These are phyloP conservation scores for Pagetopsis macropterus DNA, from an alignment of 2,797 vertebrate species.

Conservation along the genomic window DNA sequence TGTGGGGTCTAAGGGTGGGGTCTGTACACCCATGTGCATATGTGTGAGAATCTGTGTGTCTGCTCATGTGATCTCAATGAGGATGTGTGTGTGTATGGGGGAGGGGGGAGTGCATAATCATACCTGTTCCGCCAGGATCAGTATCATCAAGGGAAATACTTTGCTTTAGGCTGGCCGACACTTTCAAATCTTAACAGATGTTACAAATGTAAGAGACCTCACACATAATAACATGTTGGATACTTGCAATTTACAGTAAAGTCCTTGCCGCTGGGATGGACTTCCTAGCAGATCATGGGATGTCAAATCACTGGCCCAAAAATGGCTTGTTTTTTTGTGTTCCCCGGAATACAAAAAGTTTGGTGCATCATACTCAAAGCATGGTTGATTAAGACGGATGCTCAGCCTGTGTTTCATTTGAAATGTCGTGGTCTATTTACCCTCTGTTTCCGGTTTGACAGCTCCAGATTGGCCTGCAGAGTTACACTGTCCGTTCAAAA, in stretches of 20 bases:
- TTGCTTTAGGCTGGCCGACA: not conserved
- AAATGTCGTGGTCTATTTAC: slow-evolving; percentile 56
- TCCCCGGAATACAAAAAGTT: not conserved
- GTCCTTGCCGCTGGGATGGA: too few species aligned
- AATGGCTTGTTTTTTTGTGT: too few species aligned
- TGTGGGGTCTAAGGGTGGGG: slow-evolving; percentile 72
- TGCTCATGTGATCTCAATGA: slow-evolving; percentile 53
- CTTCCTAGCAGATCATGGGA: too few species aligned
- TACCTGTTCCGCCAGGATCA: not conserved
- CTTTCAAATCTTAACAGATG: too few species aligned
- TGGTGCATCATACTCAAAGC: not conserved
- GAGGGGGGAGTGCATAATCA: slow-evolving; percentile 4
- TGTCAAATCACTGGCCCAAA: too few species aligned
- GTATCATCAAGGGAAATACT: slow-evolving; percentile 12
- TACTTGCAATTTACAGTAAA: not conserved
- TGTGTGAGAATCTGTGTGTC: slow-evolving; percentile 67
- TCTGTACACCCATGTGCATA: slow-evolving; percentile 46
- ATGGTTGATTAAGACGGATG: slow-evolving; percentile 37
- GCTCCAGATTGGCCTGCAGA: slow-evolving; percentile 55
- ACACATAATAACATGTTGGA: not conserved
- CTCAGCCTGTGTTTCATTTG: slow-evolving; percentile 27
- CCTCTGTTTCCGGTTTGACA: slow-evolving; percentile 51
- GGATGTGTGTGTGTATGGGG: slow-evolving; percentile 33
- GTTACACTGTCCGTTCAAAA: slow-evolving; percentile 25
- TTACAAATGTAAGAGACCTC: too few species aligned